These are phyloP conservation scores for Tragopan temminckii DNA, from an alignment of 2,797 vertebrate genomes.

Conservation along the genomic window DNA sequence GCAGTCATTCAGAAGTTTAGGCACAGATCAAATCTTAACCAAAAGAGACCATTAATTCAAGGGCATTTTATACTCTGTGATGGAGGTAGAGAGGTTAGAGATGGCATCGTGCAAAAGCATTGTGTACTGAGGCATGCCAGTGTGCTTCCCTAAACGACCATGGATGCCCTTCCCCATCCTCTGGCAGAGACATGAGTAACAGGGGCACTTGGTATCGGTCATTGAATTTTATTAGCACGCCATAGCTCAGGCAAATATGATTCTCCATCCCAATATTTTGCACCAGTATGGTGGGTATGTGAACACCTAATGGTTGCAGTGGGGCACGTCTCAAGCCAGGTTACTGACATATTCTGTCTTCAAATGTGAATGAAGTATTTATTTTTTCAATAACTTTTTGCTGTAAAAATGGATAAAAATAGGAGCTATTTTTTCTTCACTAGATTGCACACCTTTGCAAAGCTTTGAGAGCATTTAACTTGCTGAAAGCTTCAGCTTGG, in stretches of 20 bases:
- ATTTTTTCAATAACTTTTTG: neutral
- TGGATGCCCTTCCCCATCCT: neutral
- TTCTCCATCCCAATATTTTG: neutral
- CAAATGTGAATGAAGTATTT: neutral
- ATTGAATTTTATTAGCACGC: slow-evolving; percentile 12
- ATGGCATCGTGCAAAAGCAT: accelerated
- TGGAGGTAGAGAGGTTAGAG: neutral
- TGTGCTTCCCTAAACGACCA: neutral
- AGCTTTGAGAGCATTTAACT: neutral
- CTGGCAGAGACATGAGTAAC: neutral
- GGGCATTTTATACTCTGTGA: neutral
- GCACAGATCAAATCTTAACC: neutral
- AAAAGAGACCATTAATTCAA: neutral
- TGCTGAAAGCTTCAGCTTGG: neutral
- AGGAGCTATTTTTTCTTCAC: neutral
- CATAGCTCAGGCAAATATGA: neutral
- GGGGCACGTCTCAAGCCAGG: neutral
- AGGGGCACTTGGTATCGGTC: neutral
- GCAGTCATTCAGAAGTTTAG: neutral
- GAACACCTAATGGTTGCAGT: neutral
- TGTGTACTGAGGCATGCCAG: neutral
- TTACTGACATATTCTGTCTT: neutral
- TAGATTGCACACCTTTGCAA: neutral
- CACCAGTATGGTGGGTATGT: neutral
- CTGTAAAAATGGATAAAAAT: neutral